These are phyloP conservation scores for Chymomyza caudatula DNA, from an alignment of 2,888 invertebrate genomes.

Conservation along the genomic window DNA sequence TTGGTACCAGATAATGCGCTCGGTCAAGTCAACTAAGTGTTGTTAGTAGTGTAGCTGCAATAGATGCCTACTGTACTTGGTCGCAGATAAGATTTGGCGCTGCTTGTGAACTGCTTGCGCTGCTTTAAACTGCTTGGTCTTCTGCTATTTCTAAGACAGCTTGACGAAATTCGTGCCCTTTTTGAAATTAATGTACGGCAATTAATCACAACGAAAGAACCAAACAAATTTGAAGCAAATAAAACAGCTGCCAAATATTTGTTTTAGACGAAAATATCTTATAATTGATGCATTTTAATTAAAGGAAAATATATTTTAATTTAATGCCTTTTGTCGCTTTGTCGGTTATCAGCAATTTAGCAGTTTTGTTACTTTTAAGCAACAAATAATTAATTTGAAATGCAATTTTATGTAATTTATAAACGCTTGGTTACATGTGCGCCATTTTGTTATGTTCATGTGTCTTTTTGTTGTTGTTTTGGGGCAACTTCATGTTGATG, in stretches of 20 bases:
- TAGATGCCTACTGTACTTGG: background rate
- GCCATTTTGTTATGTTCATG: background rate
- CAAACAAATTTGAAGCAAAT: background rate
- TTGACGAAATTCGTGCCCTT: background rate
- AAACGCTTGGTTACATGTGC: background rate
- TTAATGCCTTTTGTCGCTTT: background rate
- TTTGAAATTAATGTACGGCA: background rate
- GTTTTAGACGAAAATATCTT: background rate
- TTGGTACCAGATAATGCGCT: background rate
- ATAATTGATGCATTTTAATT: background rate
- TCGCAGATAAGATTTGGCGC: background rate
- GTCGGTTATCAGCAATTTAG: background rate
- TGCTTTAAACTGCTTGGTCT: background rate
- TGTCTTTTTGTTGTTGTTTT: background rate
- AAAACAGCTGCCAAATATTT: background rate
- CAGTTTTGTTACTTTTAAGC: background rate
- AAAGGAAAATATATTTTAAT: background rate
- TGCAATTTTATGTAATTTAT: background rate
- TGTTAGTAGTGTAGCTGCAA: background rate
- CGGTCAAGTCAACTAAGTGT: too few species aligned
- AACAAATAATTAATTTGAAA: background rate
- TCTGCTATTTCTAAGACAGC: background rate
- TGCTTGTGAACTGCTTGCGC: background rate
- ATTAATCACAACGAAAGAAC: background rate
- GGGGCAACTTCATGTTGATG: constrained; percentile 21